Base-by-base conservation (phyloP, 2,888 invertebrate genomes). In the Xestia xanthographa region DNA sequence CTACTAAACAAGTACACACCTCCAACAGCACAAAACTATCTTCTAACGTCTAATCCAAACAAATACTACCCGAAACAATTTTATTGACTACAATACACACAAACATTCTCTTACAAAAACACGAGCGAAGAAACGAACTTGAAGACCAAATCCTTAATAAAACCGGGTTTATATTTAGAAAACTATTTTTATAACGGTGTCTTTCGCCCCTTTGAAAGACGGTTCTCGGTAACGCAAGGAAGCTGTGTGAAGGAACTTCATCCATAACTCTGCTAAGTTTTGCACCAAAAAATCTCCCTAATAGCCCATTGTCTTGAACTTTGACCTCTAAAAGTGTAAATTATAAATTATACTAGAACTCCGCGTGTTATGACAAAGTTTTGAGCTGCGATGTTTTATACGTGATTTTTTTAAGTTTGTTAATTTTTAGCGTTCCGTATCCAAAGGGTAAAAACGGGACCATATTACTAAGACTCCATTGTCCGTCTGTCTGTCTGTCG, bases 151-250 rank as follows among this genome's bases (percentile, higher is more conserved):
- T 88, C 83, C 80, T 84, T 84, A 83, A 83, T 88, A 86, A 88
- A 87, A 83, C 79, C 17, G 67, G 20, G 62, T 68, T 22, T 88
- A 90, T 85, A 84, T 90, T 83, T 89, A 89, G 90, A 90, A 82
- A 75, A 79, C 88, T 89, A 89, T 89, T 90, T 89, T 85, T 90
- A 85, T 62, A 83, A 56, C 78, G 60, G 70, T 22, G 82, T 87
- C 82, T 85, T 77, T 77, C 75, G 66, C 87, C 89, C 87, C 86
- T 83, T 73, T 34, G 62, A 68, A 79, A 77, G 53, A 80, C 79
- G 69, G 75, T 58, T 56, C 50, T 62, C 68, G 68, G 45, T 14
- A 5, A 53, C 29, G 66, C 72, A 81, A 72, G 72, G 69, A 74
- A 77, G 56, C 85, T 26, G 53, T 34, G 74, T 65, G 26, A 74